Base-by-base conservation (phyloP, 2,113 vertebrate species). In the Gymnocephalus cernua region DNA sequence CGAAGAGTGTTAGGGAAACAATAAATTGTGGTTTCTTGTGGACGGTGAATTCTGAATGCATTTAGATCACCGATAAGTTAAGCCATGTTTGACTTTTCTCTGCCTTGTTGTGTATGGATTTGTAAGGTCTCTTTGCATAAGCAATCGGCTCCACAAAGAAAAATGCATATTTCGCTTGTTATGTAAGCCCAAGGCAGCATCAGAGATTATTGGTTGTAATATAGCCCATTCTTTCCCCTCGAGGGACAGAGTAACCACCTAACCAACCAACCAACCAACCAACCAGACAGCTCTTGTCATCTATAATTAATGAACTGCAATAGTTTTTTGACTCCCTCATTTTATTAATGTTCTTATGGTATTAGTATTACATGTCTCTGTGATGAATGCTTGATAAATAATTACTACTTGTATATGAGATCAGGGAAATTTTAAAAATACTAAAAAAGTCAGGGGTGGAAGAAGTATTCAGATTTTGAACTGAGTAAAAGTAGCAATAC, bases 81-180 rank as follows among this genome's bases (percentile, higher is more conserved):
- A 58, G 15, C 73, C 7, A 3, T 19, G 54, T 59, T 61, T 51
- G 21, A 56, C 25, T 38, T 38, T n/a, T 50, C 57, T 59, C n/a
- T 56, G 32, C 47, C 27, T 78, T 67, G 35, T 15, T 21, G 21
- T 29, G 12, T 23, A 35, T n/a, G 15, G 69, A 27, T 61, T 38
- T 65, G 19, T 50, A 19, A 72, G 62, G 16, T 18, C 18, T 56
- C 32, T 51, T 32, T 51, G 6, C 41, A 58, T 32, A 4, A 53
- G 54, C 63, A 77, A 69, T 74, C n/a, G 45, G 6, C 25, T 45
- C 48, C 47, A 18, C 32, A 41, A 68, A 69, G 56, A 51, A 32
- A 61, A 56, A 71, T 58, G 9, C 32, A 47, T 45, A 47, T 66
- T 32, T 32, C 15, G 7, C 3, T 23, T 0, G 1, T 50, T 59